Evolutionary conservation across 2,797 vertebrate genomes (phyloP).

Genomic region (Pelodytes ibericus): DNA sequence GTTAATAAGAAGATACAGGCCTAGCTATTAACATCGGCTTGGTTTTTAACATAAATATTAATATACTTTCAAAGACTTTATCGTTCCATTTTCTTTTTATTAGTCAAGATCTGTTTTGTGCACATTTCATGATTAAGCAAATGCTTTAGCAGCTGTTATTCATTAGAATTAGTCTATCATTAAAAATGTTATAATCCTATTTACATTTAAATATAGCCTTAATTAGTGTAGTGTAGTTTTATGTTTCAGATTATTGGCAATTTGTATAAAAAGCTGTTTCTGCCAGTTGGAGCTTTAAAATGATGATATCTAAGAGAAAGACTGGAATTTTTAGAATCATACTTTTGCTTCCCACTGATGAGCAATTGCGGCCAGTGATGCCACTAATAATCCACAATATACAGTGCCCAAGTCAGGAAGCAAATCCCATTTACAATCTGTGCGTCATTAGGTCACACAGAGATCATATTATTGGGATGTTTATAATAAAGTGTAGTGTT

Average conservation of each 20-base stretch:
- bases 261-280: background rate
- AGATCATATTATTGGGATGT: no score
- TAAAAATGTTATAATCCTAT: background rate
- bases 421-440: no score
- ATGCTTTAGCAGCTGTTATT: background rate
- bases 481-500: no score
- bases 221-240: background rate
- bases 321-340: background rate
- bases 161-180: background rate
- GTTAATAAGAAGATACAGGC: no score
- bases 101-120: background rate
- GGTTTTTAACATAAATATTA: no score
- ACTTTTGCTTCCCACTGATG: background rate
- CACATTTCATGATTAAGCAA: background rate
- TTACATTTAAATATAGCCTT: slow-evolving; percentile 3
- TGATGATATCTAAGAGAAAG: background rate
- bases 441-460: no score
- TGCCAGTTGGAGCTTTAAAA: background rate
- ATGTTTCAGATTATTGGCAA: background rate
- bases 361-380: no score
- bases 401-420: no score
- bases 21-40: no score
- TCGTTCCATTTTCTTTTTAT: background rate
- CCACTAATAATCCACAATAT: no score
- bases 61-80: no score